Percentiles rank a stretch among this genome's conserved stretches.
phyloP scores from a whole-genome alignment of 2,888 invertebrate species.

The Hoplodrina ambigua region DNA sequence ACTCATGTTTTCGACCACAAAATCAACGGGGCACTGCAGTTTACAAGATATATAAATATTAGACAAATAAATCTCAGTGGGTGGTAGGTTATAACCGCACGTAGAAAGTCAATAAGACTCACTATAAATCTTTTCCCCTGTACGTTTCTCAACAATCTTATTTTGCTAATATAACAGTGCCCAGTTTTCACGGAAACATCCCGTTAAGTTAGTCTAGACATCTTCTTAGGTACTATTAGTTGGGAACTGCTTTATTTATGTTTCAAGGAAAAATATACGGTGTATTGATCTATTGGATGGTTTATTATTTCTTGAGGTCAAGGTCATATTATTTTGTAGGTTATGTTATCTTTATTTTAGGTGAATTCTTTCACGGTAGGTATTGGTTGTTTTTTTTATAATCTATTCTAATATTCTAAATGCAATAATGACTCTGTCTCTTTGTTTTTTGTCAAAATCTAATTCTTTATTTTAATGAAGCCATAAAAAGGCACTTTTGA shows the following conservation, averaged over 20 bases:
- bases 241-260: neutral
- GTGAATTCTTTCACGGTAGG: too few species aligned
- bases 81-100: conserved; percentile 34
- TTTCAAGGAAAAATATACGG: neutral
- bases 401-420: too few species aligned
- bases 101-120: conserved; percentile 56
- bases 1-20: too few species aligned
- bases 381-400: too few species aligned
- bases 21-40: neutral
- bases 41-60: neutral
- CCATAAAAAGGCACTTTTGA: too few species aligned
- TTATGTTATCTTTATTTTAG: neutral
- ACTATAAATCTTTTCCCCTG: conserved; percentile 55
- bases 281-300: neutral
- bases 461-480: too few species aligned
- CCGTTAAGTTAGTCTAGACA: conserved; percentile 8
- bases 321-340: too few species aligned
- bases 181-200: conserved; percentile 13
- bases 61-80: conserved; percentile 14
- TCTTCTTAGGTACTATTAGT: neutral
- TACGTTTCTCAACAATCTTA: conserved; percentile 33
- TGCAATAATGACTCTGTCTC: too few species aligned
- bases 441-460: too few species aligned
- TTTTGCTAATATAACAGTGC: conserved; percentile 36
- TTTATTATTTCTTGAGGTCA: neutral